Base-by-base conservation (phyloP, 2,888 invertebrate genomes). In the Synergus umbraculus region DNA sequence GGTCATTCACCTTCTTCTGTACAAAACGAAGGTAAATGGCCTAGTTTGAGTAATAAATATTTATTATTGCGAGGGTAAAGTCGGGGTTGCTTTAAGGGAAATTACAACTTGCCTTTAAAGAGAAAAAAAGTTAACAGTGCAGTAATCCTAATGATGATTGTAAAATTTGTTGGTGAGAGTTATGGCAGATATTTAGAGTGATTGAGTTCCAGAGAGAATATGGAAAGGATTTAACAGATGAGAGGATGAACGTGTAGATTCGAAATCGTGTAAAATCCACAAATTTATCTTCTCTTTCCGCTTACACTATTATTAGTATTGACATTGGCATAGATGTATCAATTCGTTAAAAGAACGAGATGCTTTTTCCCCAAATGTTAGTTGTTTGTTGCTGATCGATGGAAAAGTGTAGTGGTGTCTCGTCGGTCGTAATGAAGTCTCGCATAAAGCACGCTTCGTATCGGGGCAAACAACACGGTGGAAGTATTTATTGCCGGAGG, bases 401-500 rank as follows among this genome's bases (percentile, higher is more conserved):
- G 37, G n/a, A 58, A 54, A 49, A 73, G 37, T 73, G 54, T 29
- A 41, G 54, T 73, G 54, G 37, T 58, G 73, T 54, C 73, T 73
- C 49, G 73, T 58, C 54, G 37, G 54, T 73, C 54, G 37, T 73
- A 73, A 73, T 73, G 73, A 73, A 73, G 73, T 73, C 54, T 73
- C 49, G 41, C 63, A 37, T 73, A 54, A 73, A 73, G 77, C 49
- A 63, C 29, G 49, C 64, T 64, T 83, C 79, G 82, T 81, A 82
- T 86, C 78, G 85, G 78, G 78, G 86, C 86, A 87, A 88, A 87
- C 88, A 88, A 87, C 85, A 84, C 83, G 79, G 85, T 64, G 78
- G 79, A 83, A 85, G 87, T 88, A 89, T 89, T 89, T 89, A 89
- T 89, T 88, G 88, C 86, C 84, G 76, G 73, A 78, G 84, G 86